Percentiles rank a stretch among this genome's conserved stretches.
These are phyloP conservation scores for Neotoxoptera formosana DNA, from an alignment of 1,140 invertebrate genomes.

Conservation along the genomic window DNA sequence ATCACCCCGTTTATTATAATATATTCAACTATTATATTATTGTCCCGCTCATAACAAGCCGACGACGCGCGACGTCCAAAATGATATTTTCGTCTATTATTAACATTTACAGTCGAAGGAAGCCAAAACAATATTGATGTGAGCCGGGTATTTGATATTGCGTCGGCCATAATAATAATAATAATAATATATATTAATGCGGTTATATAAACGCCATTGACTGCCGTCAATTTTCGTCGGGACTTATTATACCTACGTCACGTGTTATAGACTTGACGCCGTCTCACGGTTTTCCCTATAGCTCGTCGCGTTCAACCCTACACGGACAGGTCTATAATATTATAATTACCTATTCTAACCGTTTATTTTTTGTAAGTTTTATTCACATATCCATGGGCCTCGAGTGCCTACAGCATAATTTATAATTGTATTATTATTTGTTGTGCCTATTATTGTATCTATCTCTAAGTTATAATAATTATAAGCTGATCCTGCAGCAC, in stretches of 20 bases:
- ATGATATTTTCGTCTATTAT: background rate
- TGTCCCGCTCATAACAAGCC: background rate
- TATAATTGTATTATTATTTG: background rate
- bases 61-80: background rate
- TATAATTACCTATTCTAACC: background rate
- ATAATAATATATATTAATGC: too few species aligned
- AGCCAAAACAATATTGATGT: background rate
- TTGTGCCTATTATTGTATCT: too few species aligned
- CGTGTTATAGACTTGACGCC: background rate
- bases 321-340: background rate
- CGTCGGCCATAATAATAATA: background rate
- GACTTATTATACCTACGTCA: background rate
- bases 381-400: rapidly evolving
- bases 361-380: background rate
- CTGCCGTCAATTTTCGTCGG: background rate
- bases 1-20: too few species aligned
- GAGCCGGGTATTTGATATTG: background rate
- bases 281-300: background rate
- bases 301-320: background rate
- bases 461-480: too few species aligned
- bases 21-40: background rate
- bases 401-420: background rate
- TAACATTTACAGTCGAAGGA: background rate
- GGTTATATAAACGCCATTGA: background rate
- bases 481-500: too few species aligned